Evolutionary conservation across 2,888 invertebrate genomes (phyloP).

Genomic region (Andrena bucephala): DNA sequence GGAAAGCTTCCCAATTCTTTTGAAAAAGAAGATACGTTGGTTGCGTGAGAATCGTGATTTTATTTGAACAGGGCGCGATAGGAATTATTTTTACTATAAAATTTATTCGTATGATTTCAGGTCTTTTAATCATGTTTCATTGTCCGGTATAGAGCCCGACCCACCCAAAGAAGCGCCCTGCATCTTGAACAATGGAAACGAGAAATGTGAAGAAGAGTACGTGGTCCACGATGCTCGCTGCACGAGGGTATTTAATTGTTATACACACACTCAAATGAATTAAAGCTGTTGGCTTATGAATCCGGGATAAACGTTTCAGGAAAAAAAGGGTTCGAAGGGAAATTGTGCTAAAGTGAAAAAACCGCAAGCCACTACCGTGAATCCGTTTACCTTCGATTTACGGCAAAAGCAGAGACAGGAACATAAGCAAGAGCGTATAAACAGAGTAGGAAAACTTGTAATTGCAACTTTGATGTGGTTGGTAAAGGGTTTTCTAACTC

Average conservation of each 20-base stretch:
- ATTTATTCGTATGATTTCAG: slow-evolving; percentile 1
- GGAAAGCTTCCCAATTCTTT: neutral
- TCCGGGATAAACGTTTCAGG: slow-evolving; percentile 9
- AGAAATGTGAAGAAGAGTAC: neutral
- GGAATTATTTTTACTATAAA: neutral
- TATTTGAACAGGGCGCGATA: neutral
- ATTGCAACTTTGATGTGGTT: neutral
- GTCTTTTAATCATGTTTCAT: neutral
- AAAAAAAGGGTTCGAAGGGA: too few species aligned
- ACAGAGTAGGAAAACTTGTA: slow-evolving; percentile 3
- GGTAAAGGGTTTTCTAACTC: neutral
- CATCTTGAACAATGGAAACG: neutral
- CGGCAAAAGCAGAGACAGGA: neutral
- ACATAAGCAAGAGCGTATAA: slow-evolving; percentile 6
- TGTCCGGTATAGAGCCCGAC: neutral
- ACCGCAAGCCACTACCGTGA: neutral
- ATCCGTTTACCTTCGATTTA: slow-evolving; percentile 10
- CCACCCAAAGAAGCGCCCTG: too few species aligned
- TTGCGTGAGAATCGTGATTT: slow-evolving; percentile 7
- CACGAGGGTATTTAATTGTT: slow-evolving; percentile 1
- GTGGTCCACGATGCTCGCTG: neutral
- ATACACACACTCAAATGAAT: neutral
- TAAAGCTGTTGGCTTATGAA: neutral
- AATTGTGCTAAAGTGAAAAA: neutral
- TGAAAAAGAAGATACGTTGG: neutral